Base-by-base conservation (phyloP, 2,797 vertebrate species). In the Sebastes reedi region DNA sequence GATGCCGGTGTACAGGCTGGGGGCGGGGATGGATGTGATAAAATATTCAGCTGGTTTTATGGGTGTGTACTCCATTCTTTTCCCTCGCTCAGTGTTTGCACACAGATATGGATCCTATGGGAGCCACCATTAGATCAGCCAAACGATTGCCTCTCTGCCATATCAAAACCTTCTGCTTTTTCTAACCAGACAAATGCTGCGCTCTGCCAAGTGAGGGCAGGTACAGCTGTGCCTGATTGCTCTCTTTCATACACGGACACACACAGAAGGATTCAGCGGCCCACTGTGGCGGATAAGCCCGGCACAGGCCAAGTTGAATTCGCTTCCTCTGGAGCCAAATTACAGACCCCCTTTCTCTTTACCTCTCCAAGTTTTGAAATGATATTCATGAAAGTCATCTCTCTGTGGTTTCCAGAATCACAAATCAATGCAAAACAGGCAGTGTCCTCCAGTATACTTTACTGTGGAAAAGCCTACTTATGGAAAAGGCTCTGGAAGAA, bases 91-190 rank as follows among this genome's bases (percentile, higher is more conserved):
- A 3, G 84, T 90, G 84, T 91, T 91, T 93, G 87, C 90, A 91
- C 88, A 91, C 75, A 87, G 74, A 94, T 91, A 91, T 82, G 77
- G 85, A 88, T 91, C 93, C 92, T 83, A 30, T 79, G 91, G 92
- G 93, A 93, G 87, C 79, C 74, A 54, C 88, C 87, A 93, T 93
- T 93, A 94, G 88, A 92, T 89, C 79, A 83, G 90, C 90, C 92
- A 93, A 94, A 93, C 87, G 88, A 90, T 88, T 91, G 82, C 80
- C 80, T 89, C 89, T 88, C 86, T 79, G 86, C 90, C 92, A 91
- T 87, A 93, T 92, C 91, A 90, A 85, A 94, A 92, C 91, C 91
- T 87, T 92, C 89, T 93, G 91, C 79, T 92, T 92, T 91, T 91
- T 72, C 20, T 85, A 90, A 89, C 87, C 88, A 84, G 89, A 83